Percentiles rank a stretch among this genome's conserved stretches.
phyloP scores from a whole-genome alignment of 1,140 invertebrate species.

The Cotesia typhae region DNA sequence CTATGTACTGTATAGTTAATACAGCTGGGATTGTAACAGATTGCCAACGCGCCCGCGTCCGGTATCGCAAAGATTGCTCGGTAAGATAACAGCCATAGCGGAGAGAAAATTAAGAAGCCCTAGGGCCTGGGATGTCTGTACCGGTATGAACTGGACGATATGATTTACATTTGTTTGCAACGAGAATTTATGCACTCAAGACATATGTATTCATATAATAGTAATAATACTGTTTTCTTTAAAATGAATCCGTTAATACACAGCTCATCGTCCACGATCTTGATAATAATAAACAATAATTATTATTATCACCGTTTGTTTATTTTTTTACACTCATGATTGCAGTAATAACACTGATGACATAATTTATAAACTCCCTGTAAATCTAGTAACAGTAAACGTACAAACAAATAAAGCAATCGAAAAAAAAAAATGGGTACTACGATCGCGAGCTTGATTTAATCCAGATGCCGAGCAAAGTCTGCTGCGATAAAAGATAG shows the following conservation, averaged over 20 bases:
- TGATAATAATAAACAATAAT: no score
- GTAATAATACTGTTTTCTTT: no score
- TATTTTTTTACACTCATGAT: not conserved
- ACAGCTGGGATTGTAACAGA: constrained; percentile 39
- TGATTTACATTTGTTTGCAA: constrained; percentile 37
- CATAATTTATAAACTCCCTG: not conserved
- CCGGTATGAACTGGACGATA: constrained; percentile 18
- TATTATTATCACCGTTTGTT: not conserved
- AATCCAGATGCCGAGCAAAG: constrained; percentile 7
- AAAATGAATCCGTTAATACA: constrained; percentile 15
- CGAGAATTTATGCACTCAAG: not conserved
- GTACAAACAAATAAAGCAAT: not conserved
- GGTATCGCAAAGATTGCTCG: constrained; percentile 46
- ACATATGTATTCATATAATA: no score
- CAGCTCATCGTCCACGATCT: not conserved
- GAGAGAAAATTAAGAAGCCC: constrained; percentile 42
- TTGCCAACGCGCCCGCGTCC: constrained; percentile 43
- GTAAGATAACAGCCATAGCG: constrained; percentile 36
- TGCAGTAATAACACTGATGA: not conserved
- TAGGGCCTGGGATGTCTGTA: constrained; percentile 2
- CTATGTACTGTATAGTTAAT: not conserved
- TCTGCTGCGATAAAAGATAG: constrained; percentile 1
- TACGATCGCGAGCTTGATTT: not conserved
- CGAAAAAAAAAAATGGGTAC: not conserved
- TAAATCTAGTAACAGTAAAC: not conserved